Conservation (phyloP, 2,113 vertebrate species). For the Larimichthys polyactis region DNA sequence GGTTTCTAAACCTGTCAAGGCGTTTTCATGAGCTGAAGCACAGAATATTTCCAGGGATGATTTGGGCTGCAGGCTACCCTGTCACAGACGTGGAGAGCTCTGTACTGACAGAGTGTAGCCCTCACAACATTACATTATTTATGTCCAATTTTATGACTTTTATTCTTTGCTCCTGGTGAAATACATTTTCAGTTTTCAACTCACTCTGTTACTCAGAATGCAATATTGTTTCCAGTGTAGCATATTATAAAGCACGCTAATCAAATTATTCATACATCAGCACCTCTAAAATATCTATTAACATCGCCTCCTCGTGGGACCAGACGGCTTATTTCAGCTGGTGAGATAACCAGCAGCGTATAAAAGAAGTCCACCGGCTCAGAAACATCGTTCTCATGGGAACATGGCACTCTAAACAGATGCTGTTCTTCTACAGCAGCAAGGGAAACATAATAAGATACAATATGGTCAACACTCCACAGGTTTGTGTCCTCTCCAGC, state of each 20-base stretch:
- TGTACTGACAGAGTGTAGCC: background rate
- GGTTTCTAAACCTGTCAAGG: conserved; percentile 22
- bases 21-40: conserved; percentile 32
- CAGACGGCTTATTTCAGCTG: conserved; percentile 60
- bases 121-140: background rate
- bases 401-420: conserved; percentile 67
- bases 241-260: conserved; percentile 35
- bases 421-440: conserved; percentile 58
- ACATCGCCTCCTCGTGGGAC: conserved; percentile 67
- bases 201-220: conserved; percentile 22
- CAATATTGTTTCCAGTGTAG: conserved; percentile 47
- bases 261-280: conserved; percentile 74
- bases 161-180: background rate
- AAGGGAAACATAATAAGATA: conserved; percentile 57
- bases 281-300: conserved; percentile 69
- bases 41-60: conserved; percentile 25
- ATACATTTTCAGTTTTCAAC: background rate
- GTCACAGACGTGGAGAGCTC: background rate
- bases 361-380: conserved; percentile 63
- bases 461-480: conserved; percentile 70
- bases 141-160: background rate
- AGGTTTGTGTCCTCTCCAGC: conserved; percentile 69
- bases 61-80: conserved; percentile 5
- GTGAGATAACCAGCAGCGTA: conserved; percentile 59
- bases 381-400: conserved; percentile 75